Conservation (phyloP, 2,113 vertebrate species). For the Grammatotria lemairii region DNA sequence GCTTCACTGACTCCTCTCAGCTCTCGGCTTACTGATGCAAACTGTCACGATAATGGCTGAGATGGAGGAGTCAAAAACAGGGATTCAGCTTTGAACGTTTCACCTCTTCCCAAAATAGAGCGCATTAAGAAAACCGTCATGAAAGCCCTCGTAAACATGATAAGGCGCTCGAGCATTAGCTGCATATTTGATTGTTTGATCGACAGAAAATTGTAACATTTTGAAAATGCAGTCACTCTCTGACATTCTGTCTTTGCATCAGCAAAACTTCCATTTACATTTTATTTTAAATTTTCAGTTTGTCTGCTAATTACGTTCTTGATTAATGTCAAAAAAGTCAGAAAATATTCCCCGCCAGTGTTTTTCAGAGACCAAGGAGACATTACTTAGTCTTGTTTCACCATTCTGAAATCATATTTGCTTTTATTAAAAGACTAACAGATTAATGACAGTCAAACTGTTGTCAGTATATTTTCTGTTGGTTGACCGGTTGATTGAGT, state of each 20-base stretch:
- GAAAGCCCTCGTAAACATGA: neutral
- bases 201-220: neutral
- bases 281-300: neutral
- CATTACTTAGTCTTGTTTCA: neutral
- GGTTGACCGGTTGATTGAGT: neutral
- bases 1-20: conserved; percentile 17
- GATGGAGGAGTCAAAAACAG: neutral
- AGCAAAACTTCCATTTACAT: neutral
- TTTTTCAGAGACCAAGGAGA: neutral
- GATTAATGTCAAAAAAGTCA: neutral
- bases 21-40: conserved; percentile 20
- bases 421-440: neutral
- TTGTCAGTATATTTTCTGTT: neutral
- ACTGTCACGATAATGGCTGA: neutral
- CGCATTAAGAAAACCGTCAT: neutral
- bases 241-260: neutral
- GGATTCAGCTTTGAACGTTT: neutral
- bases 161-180: neutral
- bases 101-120: neutral
- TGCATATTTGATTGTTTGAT: neutral
- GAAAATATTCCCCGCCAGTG: neutral
- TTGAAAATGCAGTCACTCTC: neutral
- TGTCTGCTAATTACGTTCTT: neutral
- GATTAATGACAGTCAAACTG: neutral
- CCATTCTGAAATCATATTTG: neutral